phyloP scores from a whole-genome alignment of 1,140 invertebrate species.

The Choristoneura fumiferana region DNA sequence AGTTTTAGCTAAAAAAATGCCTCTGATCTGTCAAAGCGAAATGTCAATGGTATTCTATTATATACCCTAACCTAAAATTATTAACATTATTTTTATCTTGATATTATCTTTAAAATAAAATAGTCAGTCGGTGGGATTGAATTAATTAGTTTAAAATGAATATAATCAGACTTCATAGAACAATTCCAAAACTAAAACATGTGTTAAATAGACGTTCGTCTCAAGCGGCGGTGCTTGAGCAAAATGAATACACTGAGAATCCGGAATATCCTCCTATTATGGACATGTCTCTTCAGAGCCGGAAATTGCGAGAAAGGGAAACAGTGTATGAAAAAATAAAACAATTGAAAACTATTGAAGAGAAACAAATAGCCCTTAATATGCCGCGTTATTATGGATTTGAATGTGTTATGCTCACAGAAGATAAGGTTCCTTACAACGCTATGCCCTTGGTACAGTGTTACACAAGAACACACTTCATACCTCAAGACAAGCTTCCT shows the following conservation, averaged over 20 bases:
- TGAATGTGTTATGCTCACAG: constrained; percentile 80
- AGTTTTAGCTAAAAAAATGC: no score
- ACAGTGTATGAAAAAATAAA: constrained; percentile 81
- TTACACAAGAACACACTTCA: constrained; percentile 84
- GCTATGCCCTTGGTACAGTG: constrained; percentile 83
- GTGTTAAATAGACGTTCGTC: constrained; percentile 36
- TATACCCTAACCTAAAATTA: no score
- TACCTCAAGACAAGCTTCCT: constrained; percentile 76
- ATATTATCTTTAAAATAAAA: no score
- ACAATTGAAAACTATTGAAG: constrained; percentile 85
- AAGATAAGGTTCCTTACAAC: constrained; percentile 83
- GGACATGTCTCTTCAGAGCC: constrained; percentile 72
- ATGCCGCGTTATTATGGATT: constrained; percentile 90
- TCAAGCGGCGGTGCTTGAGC: constrained; percentile 40
- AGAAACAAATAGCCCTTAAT: constrained; percentile 89
- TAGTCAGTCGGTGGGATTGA: no score
- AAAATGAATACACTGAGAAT: constrained; percentile 65
- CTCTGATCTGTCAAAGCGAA: no score
- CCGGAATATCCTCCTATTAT: constrained; percentile 82
- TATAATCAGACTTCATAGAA: constrained; percentile 45
- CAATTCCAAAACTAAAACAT: constrained; percentile 49
- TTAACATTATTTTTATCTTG: no score
- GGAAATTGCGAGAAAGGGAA: constrained; percentile 61
- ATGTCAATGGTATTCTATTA: no score
- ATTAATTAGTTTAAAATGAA: constrained; percentile 34